phyloP scores from a whole-genome alignment of 2,888 invertebrate species.

The Capitulum mitella region DNA sequence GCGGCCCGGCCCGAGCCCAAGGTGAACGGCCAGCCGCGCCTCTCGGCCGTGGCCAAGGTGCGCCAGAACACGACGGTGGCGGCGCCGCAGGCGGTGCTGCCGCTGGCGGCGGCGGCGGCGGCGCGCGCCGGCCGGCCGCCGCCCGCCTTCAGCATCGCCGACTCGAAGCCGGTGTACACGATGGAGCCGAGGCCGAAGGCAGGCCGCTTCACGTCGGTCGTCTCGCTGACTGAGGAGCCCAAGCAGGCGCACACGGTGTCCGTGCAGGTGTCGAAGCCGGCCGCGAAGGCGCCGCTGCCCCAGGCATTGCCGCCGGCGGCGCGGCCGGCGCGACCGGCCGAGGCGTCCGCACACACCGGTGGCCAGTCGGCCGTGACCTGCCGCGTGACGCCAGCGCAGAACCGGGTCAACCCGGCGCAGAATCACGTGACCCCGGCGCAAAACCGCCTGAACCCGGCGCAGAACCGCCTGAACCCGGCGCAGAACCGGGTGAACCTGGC shows the following conservation, averaged over 20 bases:
- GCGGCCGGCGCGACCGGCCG: background rate
- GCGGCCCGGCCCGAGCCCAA: background rate
- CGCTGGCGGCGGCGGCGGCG: background rate
- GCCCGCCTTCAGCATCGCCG: background rate
- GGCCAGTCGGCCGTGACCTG: background rate
- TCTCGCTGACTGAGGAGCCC: conserved; percentile 31
- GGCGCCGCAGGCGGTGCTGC: background rate
- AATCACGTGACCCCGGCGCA: no score
- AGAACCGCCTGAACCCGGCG: no score
- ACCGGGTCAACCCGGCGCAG: background rate
- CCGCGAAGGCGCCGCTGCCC: background rate
- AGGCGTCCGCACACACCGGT: background rate
- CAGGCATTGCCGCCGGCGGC: background rate
- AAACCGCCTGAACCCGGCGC: no score
- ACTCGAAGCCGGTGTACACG: conserved; percentile 20
- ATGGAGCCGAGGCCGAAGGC: conserved; percentile 25
- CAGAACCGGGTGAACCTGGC: no score
- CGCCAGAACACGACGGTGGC: background rate
- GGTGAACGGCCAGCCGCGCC: background rate
- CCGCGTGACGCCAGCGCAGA: background rate
- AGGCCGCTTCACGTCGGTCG: conserved; percentile 34
- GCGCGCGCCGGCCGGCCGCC: background rate
- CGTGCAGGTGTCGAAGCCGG: conserved; percentile 13
- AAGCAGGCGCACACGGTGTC: background rate
- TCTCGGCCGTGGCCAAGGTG: background rate